Percentiles rank a stretch among this genome's conserved stretches.
Evolutionary conservation across 2,113 vertebrate species (phyloP).

Genomic region (Rutilus rutilus): DNA sequence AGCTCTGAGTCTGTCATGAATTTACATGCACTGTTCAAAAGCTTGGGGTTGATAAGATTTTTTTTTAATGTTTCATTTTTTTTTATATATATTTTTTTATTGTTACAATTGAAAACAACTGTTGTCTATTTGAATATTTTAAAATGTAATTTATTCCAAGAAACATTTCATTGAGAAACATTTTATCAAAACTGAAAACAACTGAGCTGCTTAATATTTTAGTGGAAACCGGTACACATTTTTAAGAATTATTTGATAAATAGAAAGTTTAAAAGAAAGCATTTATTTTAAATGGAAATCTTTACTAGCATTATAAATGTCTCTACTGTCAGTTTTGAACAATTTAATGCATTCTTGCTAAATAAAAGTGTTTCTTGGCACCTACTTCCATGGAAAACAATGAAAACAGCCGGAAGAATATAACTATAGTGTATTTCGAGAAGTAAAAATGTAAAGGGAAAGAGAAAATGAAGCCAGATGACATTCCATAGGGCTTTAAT

Average conservation of each 20-base stretch:
- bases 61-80: not conserved
- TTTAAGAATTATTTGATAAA: not conserved
- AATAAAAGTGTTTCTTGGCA: slow-evolving; percentile 29
- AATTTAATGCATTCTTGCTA: not conserved
- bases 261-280: not conserved
- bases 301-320: not conserved
- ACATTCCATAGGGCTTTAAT: slow-evolving; percentile 55
- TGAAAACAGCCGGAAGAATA: slow-evolving; percentile 44
- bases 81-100: no score
- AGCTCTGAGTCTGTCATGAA: not conserved
- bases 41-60: not conserved
- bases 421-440: slow-evolving; percentile 19
- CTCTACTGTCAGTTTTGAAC: not conserved
- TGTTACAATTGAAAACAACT: not conserved
- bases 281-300: not conserved
- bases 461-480: slow-evolving; percentile 43
- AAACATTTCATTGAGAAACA: not conserved
- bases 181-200: not conserved
- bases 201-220: not conserved
- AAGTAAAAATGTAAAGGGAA: slow-evolving; percentile 51
- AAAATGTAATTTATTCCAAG: not conserved
- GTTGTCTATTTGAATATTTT: not conserved
- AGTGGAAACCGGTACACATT: not conserved
- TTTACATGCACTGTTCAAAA: not conserved
- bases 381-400: slow-evolving; percentile 46